Evolutionary conservation across 2,888 invertebrate genomes (phyloP).

Genomic region (Microctonus aethiopoides): DNA sequence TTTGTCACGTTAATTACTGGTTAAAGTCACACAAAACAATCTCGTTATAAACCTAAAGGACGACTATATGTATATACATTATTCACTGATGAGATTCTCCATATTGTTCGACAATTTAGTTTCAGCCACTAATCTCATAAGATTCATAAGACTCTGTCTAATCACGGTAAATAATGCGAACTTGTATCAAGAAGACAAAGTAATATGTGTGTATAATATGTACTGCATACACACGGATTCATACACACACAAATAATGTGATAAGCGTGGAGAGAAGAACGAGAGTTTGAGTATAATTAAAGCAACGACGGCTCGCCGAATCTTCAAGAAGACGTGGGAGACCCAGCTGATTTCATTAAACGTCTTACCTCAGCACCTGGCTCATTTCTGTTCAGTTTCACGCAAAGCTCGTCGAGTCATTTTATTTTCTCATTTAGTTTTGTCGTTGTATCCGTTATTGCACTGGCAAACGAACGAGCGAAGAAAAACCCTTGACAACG

Average conservation of each 20-base stretch:
- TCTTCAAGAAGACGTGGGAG: conserved; percentile 32
- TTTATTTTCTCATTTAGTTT: conserved; percentile 30
- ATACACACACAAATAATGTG: conserved; percentile 10
- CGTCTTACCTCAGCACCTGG: conserved; percentile 50
- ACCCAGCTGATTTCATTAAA: conserved; percentile 55
- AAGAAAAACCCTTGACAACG: conserved; percentile 8
- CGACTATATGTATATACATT: too few relatives aligned
- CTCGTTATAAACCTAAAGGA: not conserved
- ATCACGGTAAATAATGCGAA: conserved; percentile 56
- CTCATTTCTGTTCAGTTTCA: conserved; percentile 49
- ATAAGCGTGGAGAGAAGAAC: conserved; percentile 39
- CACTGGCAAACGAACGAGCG: conserved; percentile 4
- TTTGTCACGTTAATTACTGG: not conserved
- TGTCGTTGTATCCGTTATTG: conserved; percentile 11
- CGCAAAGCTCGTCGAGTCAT: conserved; percentile 36
- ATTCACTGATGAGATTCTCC: not conserved
- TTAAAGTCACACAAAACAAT: not conserved
- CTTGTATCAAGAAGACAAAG: conserved; percentile 19
- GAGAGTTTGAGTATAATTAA: conserved; percentile 52
- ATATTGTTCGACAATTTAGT: conserved; percentile 51
- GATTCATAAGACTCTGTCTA: conserved; percentile 55
- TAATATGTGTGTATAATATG: not conserved
- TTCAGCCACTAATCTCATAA: conserved; percentile 57
- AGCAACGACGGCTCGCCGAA: conserved; percentile 43
- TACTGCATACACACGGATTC: not conserved